Base-by-base conservation (phyloP, 1,140 invertebrate genomes). In the Heliconius himera region DNA sequence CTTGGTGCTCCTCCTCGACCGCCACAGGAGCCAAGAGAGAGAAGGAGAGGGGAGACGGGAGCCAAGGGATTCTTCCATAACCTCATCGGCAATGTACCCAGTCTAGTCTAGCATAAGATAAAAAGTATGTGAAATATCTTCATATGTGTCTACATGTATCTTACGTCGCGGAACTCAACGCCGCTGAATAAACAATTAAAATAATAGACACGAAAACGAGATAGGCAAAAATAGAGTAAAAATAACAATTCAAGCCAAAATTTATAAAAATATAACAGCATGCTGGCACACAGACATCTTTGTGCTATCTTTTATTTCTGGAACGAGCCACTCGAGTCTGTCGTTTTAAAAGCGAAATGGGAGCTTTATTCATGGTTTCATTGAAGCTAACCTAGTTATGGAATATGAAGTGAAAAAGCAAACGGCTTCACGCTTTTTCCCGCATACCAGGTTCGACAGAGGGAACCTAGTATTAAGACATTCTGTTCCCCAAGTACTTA, bases 341-440 rank as follows among this genome's bases (percentile, higher is more conserved):
- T 66, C 60, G 60, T 29, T 66, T 66, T 66, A 66, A 66, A 66
- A 66, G 60, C 60, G 26, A 66, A 66, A 66, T 66, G 60, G 22
- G 60, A 16, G 60, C 60, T 66, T 66, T 66, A 66, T 66, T 66
- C 60, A 66, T 26, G 22, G 22, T 29, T 29, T 60, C 56, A 60
- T 66, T 66, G 60, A 66, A 66, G 60, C 60, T 66, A 66, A 66
- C 60, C 60, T 66, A 66, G 60, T 66, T 66, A 66, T 66, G 60
- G 9, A 22, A 66, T 29, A 66, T 56, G n/a, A 56, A n/a, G 54
- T 56, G n/a, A 56, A 22, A 56, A 22, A 22, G n/a, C n/a, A 22
- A 56, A 22, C n/a, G 0, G 54, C 18, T 51, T 51, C 49, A 51
- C 49, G 49, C 49, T 56, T n/a, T 56, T 9, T 56, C 54, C 54